Evolutionary conservation across 2,113 vertebrate genomes (phyloP).

Genomic region (Ophthalmolycus amberensis): DNA sequence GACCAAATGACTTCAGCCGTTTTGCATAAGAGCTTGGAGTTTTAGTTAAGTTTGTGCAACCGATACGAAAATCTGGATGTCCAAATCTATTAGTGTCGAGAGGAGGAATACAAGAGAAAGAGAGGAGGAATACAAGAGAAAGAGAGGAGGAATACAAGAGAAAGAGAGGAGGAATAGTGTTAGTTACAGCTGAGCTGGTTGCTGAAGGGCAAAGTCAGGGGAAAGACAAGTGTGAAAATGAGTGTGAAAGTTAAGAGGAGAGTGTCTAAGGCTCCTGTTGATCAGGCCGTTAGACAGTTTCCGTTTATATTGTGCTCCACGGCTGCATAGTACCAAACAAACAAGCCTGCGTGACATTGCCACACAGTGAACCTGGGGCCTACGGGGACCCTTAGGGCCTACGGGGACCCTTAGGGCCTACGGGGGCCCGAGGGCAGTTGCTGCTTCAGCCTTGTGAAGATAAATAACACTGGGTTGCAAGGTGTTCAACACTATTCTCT

Average conservation of each 20-base stretch:
- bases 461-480: background rate
- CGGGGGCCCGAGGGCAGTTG: background rate
- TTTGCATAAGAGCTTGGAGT: background rate
- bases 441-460: background rate
- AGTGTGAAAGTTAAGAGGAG: background rate
- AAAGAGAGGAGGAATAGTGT: background rate
- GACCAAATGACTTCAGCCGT: background rate
- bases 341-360: background rate
- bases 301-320: background rate
- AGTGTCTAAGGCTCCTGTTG: background rate
- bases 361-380: background rate
- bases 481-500: background rate
- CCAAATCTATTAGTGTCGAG: background rate
- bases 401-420: background rate
- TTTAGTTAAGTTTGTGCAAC: background rate
- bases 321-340: background rate
- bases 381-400: background rate
- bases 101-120: background rate
- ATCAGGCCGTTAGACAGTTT: background rate
- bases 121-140: background rate
- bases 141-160: too few species aligned
- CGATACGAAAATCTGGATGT: background rate
- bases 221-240: conserved; percentile 23
- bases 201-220: background rate
- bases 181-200: background rate